Conservation (phyloP, 2,888 invertebrate genomes). For the Odontothrips loti region DNA sequence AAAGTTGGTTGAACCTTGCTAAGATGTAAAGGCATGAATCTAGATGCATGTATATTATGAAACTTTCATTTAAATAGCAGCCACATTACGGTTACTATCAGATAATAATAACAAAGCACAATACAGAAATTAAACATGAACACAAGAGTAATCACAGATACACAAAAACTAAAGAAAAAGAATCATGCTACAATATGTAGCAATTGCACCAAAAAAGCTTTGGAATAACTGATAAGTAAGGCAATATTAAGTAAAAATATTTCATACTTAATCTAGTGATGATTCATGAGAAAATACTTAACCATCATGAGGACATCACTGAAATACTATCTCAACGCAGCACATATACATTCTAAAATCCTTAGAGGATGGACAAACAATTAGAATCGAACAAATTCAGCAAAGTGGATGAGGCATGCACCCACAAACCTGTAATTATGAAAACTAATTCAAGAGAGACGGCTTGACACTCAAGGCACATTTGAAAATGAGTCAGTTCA, state of each 20-base stretch:
- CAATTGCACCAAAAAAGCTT: constrained; percentile 7
- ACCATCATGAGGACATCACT: too few species aligned
- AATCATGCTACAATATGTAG: not conserved
- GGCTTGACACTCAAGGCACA: not conserved
- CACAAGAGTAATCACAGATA: constrained; percentile 12
- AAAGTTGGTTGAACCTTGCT: too few species aligned
- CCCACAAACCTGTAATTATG: not conserved
- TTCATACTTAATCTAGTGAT: not conserved
- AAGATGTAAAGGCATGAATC: not conserved
- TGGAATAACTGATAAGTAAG: not conserved
- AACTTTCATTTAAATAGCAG: too few species aligned
- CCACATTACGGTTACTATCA: too few species aligned
- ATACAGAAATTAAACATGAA: not conserved
- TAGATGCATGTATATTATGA: too few species aligned
- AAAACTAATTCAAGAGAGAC: not conserved
- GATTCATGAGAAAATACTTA: too few species aligned
- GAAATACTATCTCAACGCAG: not conserved
- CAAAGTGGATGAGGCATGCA: not conserved
- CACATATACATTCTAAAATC: not conserved
- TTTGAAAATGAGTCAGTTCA: not conserved
- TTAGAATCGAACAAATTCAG: not conserved
- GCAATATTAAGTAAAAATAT: not conserved
- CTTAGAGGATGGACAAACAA: not conserved
- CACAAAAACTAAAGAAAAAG: not conserved
- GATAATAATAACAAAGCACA: not conserved